Evolutionary conservation across 2,888 invertebrate species (phyloP).

Genomic region (Anarsia innoxiella): DNA sequence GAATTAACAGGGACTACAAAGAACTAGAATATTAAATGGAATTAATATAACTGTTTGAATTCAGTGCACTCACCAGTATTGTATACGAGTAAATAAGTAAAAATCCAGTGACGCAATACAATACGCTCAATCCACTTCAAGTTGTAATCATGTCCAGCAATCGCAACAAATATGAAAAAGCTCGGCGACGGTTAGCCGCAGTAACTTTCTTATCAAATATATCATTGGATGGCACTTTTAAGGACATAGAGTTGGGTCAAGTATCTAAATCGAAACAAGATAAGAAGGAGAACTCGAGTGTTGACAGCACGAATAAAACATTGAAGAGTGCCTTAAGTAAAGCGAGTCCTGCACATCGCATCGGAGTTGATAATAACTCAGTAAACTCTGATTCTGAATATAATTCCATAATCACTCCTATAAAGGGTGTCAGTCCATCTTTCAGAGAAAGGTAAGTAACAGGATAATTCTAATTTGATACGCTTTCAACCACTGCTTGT

Average conservation of each 20-base stretch:
- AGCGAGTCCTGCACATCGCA: conserved; percentile 50
- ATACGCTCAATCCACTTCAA: too few species aligned
- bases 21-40: too few species aligned
- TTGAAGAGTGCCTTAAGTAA: too few species aligned
- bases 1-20: too few species aligned
- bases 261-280: conserved; percentile 40
- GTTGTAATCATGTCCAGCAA: conserved; percentile 43
- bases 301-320: conserved; percentile 41
- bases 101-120: too few species aligned
- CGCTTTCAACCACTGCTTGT: conserved; percentile 1
- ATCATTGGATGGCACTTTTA: conserved; percentile 92
- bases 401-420: conserved; percentile 78
- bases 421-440: too few species aligned
- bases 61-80: too few species aligned
- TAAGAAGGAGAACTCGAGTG: conserved; percentile 38
- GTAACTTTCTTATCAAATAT: conserved; percentile 96
- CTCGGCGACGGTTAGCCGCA: conserved; percentile 91
- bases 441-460: conserved; percentile 76
- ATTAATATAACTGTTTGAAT: too few species aligned
- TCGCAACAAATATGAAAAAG: conserved; percentile 76
- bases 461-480: neutral
- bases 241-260: conserved; percentile 74
- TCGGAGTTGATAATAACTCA: conserved; percentile 71
- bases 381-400: conserved; percentile 85
- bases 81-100: too few species aligned